phyloP scores from a whole-genome alignment of 2,888 invertebrate species.

The Drosophila buzzatii region DNA sequence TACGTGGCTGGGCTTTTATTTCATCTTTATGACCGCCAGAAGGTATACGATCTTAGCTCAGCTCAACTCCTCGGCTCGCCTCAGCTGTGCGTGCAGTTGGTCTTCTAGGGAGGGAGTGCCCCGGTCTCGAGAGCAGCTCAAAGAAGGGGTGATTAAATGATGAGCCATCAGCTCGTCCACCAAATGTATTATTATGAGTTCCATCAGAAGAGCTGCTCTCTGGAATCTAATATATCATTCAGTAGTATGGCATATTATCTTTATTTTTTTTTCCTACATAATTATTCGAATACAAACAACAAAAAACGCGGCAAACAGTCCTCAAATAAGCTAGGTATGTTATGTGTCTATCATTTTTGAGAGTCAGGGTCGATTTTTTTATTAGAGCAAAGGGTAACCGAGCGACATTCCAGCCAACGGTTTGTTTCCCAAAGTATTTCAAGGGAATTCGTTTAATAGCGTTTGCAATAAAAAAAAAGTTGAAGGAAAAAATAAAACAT shows the following conservation, averaged over 20 bases:
- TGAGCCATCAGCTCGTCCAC: slow-evolving; percentile 7
- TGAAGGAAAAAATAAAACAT: slow-evolving; percentile 28
- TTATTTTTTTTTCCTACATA: slow-evolving; percentile 1
- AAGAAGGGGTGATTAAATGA: slow-evolving; percentile 13
- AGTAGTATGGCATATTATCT: slow-evolving; percentile 17
- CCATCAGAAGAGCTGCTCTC: background rate
- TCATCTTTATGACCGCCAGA: slow-evolving; percentile 15
- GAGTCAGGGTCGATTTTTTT: slow-evolving; percentile 29
- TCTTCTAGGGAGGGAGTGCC: slow-evolving; percentile 13
- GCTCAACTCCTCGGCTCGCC: background rate
- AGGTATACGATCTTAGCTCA: slow-evolving; percentile 5
- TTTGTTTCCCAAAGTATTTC: slow-evolving; percentile 64
- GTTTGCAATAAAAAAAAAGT: slow-evolving; percentile 65
- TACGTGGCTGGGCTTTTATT: slow-evolving; percentile 40
- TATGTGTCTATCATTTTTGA: slow-evolving; percentile 64
- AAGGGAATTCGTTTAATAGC: slow-evolving; percentile 72
- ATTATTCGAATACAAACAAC: slow-evolving; percentile 39
- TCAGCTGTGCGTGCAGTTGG: slow-evolving; percentile 15
- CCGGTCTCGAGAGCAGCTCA: background rate
- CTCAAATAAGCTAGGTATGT: slow-evolving; percentile 53
- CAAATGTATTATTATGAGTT: background rate
- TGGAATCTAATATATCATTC: slow-evolving; percentile 19
- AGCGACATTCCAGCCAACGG: slow-evolving; percentile 65
- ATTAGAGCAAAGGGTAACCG: slow-evolving; percentile 14
- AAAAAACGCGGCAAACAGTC: slow-evolving; percentile 37